phyloP scores from a whole-genome alignment of 2,888 invertebrate species.

The Steinernema hermaphroditum region DNA sequence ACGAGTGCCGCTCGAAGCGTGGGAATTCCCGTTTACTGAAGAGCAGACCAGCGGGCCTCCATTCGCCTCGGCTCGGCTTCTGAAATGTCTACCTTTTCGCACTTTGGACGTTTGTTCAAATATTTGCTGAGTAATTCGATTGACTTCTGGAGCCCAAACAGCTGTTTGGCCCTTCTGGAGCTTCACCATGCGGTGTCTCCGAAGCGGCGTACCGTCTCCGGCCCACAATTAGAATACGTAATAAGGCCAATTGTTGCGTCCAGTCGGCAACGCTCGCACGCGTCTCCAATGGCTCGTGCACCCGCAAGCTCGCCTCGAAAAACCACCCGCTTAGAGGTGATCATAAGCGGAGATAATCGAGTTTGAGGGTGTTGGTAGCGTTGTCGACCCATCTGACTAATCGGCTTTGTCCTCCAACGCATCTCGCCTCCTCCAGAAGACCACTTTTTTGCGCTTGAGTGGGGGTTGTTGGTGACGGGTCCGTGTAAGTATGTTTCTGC shows the following conservation, averaged over 20 bases:
- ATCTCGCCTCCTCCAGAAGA: neutral
- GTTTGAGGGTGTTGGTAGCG: slow-evolving; percentile 25
- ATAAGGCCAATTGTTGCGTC: slow-evolving; percentile 26
- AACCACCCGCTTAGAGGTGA: neutral
- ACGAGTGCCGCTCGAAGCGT: neutral
- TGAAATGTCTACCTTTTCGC: neutral
- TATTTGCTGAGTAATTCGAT: slow-evolving; percentile 25
- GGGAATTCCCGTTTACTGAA: neutral
- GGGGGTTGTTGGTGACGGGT: no score
- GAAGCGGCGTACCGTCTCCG: slow-evolving; percentile 4
- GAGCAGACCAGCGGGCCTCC: neutral
- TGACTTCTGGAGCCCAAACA: slow-evolving; percentile 8
- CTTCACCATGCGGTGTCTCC: no score
- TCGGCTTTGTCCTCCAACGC: neutral
- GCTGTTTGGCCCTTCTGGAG: neutral
- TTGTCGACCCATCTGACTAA: neutral
- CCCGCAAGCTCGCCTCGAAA: neutral
- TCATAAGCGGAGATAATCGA: slow-evolving; percentile 20
- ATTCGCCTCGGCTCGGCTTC: neutral
- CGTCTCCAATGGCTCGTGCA: slow-evolving; percentile 4
- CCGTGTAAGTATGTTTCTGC: no score
- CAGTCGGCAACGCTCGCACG: neutral
- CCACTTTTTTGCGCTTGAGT: neutral
- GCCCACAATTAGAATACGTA: slow-evolving; percentile 24
- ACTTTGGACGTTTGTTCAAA: slow-evolving; percentile 7